Base-by-base conservation (phyloP, 2,888 invertebrate genomes). In the Nemotelus pantherinus region DNA sequence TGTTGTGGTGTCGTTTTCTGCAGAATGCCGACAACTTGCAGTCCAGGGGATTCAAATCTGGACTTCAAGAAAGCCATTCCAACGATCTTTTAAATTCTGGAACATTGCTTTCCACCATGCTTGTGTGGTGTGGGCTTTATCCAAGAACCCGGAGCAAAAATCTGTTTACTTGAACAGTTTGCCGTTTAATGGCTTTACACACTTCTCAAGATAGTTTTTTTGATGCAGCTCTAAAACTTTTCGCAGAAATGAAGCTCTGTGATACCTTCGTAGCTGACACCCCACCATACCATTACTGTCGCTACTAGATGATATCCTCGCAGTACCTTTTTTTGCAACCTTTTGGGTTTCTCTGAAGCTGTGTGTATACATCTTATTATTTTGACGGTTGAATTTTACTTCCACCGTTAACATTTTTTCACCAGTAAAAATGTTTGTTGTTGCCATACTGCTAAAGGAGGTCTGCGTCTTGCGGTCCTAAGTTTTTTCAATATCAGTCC, bases 81-180 rank as follows among this genome's bases (percentile, higher is more conserved):
- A 1, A 53, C 53, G 6, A 7, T 10, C 53, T 53, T 53, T 7
- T 53, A 10, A 53, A 10, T 10, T 53, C 53, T 53, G 53, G 10
- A 53, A 53, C 53, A 53, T 53, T 53, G 53, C 53, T 53, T 53
- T 53, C 7, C 53, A 10, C 53, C 53, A 53, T 53, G 53, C 53
- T 53, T 10, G 53, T 53, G 6, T 53, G 1, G 53, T 53, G 53
- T 53, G 53, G 53, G 53, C 1, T 53, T 25, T 25, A 25, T 25
- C 25, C 25, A 25, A 25, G 1, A 25, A 25, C 25, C 25, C 25
- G 53, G 53, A 10, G 53, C 53, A 53, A 10, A 53, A 53, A 7
- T 53, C 10, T 53, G 53, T 7, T 53, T 7, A 7, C 10, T 53
- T 10, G 10, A 53, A 53, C 53, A 10, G 1, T 1, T 53, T 53